Evolutionary conservation across 1,140 invertebrate genomes (phyloP).

Genomic region (Drosophila sp.): DNA sequence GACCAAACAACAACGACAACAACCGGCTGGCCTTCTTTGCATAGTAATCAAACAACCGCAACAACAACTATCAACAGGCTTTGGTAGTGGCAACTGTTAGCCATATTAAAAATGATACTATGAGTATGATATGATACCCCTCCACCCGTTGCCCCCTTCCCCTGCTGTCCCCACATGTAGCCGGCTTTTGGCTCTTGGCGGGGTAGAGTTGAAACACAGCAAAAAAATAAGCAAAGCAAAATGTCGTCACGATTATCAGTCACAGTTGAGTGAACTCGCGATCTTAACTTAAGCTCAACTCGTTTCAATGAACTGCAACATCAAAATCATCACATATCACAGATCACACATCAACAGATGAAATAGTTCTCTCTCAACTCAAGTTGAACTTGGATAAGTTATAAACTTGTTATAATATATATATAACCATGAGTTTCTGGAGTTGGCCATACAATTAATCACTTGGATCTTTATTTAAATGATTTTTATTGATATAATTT

Average conservation of each 20-base stretch:
- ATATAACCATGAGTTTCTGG: conserved; percentile 19
- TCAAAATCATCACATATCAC: conserved; percentile 26
- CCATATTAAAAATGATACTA: conserved; percentile 20
- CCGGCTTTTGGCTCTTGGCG: conserved; percentile 20
- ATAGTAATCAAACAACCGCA: conserved; percentile 38
- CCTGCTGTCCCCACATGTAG: conserved; percentile 1
- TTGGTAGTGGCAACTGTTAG: conserved; percentile 16
- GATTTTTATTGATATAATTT: conserved; percentile 12
- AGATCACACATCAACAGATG: not conserved
- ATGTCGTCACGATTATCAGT: conserved; percentile 38
- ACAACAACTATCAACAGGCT: conserved; percentile 14
- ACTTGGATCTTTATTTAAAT: conserved; percentile 14
- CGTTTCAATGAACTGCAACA: conserved; percentile 34
- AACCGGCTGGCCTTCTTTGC: conserved; percentile 56
- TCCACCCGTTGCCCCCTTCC: not conserved
- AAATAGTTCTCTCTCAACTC: conserved; percentile 3
- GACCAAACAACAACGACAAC: conserved; percentile 21
- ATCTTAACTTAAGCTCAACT: conserved; percentile 16
- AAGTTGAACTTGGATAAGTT: conserved; percentile 1
- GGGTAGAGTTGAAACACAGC: conserved; percentile 11
- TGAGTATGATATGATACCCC: not conserved
- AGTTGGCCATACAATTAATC: not conserved
- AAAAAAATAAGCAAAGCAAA: conserved; percentile 4
- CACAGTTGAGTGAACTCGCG: conserved; percentile 35
- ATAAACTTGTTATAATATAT: conserved; percentile 12